Evolutionary conservation across 2,888 invertebrate species (phyloP), one percentile per base, ranked within the genome.

Genomic region (Caenorhabditis japonica): DNA sequence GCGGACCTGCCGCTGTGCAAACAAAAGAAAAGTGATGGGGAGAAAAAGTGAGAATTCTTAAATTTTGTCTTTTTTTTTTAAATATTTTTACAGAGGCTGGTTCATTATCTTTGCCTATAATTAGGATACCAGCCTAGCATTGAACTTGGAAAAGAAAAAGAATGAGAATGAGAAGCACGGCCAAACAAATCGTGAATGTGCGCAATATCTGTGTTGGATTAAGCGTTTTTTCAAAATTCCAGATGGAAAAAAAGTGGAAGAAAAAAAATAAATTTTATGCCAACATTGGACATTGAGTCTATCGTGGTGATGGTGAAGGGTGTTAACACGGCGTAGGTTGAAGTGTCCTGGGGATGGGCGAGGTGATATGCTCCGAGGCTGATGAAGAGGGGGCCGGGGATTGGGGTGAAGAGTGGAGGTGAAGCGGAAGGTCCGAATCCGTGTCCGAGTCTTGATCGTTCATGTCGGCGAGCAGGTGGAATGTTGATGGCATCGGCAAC

Each of bases 241-340:
- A n/a, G n/a, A n/a, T n/a, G n/a, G n/a, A n/a, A n/a, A 53, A 38
- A 21, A 19, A 39, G 21, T 55, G 46, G 38, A 39, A 62, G 15
- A 13, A 34, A 47, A 46, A 25, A 46, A 19, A 56, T 33, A 30
- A 64, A 49, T 23, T 39, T 56, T 64, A 52, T 52, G 60, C 61
- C 61, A 61, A 52, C 52, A 52, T 52, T 52, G 33, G 61, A 61
- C 52, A 52, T 52, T 61, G n/a, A n/a, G n/a, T n/a, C n/a, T n/a
- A n/a, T 52, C 12, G 17, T 61, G 49, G 49, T 41, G 39, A 13
- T 39, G 13, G 27, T 43, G 15, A 23, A 15, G 17, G 52, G n/a
- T n/a, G 46, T 72, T 74, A 78, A 70, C 78, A 78, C 23, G 78
- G 75, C 51, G 78, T 78, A 27, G 78, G 73, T 44, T 78, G 78